A percentile compares a stretch with the other conserved stretches of the same genome.
Evolutionary conservation across 2,888 invertebrate species (phyloP).

Genomic region (Torymus texanus): DNA sequence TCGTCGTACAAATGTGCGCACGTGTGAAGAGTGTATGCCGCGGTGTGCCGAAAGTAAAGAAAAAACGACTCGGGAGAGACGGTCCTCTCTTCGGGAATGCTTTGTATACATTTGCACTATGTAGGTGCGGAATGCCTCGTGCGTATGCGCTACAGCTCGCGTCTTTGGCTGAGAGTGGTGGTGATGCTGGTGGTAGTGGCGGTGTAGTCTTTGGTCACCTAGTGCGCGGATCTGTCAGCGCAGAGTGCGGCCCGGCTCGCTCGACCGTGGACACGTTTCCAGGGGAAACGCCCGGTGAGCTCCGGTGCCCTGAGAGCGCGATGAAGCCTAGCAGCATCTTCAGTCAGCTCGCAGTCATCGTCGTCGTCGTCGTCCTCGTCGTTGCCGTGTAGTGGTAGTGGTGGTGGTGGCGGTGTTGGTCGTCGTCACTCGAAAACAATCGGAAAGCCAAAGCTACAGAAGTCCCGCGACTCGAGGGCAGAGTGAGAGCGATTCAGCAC

Average conservation of each 20-base stretch:
- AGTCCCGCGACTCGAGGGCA: conserved; percentile 69
- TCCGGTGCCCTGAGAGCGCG: background rate
- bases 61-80: background rate
- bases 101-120: conserved; percentile 25
- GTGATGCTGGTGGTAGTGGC: too few relatives aligned
- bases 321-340: too few relatives aligned
- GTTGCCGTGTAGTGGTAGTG: background rate
- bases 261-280: conserved; percentile 36
- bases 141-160: background rate
- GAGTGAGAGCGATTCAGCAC: conserved; percentile 70
- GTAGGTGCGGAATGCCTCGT: conserved; percentile 18
- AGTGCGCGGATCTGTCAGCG: background rate
- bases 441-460: conserved; percentile 71
- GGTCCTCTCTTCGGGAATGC: conserved; percentile 9
- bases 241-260: background rate
- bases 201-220: too few relatives aligned
- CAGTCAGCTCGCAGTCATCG: conserved; percentile 12
- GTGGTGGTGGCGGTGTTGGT: background rate
- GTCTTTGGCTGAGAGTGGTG: too few relatives aligned
- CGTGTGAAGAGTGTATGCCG: background rate
- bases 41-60: background rate
- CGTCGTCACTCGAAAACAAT: conserved; percentile 68
- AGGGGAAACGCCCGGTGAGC: conserved; percentile 31
- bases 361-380: background rate
- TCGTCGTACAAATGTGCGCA: background rate